Evolutionary conservation across 1,140 invertebrate species (phyloP), one percentile per base, ranked within the genome.

Genomic region (Drosophila willistoni): DNA sequence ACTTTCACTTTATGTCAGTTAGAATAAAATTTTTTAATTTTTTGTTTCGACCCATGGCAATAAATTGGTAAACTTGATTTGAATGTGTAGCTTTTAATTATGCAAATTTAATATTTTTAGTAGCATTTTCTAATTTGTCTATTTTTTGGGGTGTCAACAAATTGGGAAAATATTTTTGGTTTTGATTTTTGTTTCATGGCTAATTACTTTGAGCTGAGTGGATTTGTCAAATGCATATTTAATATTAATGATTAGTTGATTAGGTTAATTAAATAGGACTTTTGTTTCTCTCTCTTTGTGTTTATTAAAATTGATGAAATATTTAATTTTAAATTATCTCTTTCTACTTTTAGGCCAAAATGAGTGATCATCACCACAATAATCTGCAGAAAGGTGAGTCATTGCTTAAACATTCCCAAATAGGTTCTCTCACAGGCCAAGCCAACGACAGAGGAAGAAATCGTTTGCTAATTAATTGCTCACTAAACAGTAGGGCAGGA

Each of bases 321-420:
- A 14, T 56, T 33, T 56, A 56, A 33, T 33, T 56, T 7, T 4
- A 3, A 51, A 22, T 41, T 65, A 39, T 63, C 34, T 33, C 84
- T 51, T 61, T 29, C 78, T 94, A 92, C 91, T 51, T 51, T 22
- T 22, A 94, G 94, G 94, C 94, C 61, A 94, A 94, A 90, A 94
- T 94, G 94, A 94, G 93, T 66, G 94, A 94, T 74, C 93, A 92
- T 71, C 91, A 87, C 39, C 83, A 92, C 64, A 90, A 81, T 47
- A 91, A 91, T 73, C 74, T 92, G 59, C 91, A 92, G 77, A 92
- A 92, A 91, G 90, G 91, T 92, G 73, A 91, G 76, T 83, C 67
- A 68, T 25, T 4, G 2, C 17, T 7, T 29, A 29, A 29, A 51
- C 1, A 51, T 3, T 14, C 3, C 9, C n/a, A n/a, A 36, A 14